These are phyloP conservation scores for Pachyuromys duprasi DNA, from an alignment of 2,797 vertebrate genomes.

Conservation along the genomic window DNA sequence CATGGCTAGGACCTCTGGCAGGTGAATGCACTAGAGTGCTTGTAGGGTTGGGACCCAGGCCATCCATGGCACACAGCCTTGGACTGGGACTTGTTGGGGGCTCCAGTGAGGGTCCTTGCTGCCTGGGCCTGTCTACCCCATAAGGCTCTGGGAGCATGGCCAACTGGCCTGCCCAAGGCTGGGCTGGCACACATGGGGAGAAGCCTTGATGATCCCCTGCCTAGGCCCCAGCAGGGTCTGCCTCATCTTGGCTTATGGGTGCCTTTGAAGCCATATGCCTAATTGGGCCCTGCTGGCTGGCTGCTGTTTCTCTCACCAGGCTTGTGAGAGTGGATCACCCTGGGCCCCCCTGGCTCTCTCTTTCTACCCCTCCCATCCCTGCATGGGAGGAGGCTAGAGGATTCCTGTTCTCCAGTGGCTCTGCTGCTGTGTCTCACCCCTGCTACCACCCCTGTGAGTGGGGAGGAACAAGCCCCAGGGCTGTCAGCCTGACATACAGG, in stretches of 20 bases:
- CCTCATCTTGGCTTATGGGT: slow-evolving; percentile 13
- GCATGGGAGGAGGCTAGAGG: background rate
- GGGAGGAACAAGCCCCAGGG: background rate
- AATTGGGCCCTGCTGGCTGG: slow-evolving; percentile 26
- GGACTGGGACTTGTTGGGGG: background rate
- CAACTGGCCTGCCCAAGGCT: background rate
- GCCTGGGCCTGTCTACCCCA: slow-evolving; percentile 37
- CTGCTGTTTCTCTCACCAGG: slow-evolving; percentile 4
- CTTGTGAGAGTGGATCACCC: background rate
- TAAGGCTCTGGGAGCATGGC: slow-evolving; percentile 56
- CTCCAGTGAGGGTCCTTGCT: background rate
- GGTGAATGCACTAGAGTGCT: slow-evolving; percentile 30
- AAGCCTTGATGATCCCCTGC: background rate
- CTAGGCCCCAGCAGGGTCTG: background rate
- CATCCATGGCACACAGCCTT: background rate
- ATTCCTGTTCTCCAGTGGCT: no score
- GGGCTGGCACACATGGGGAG: background rate
- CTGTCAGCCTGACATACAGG: background rate
- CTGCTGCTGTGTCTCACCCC: fast-evolving
- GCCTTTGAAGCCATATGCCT: slow-evolving; percentile 57
- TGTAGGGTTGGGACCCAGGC: slow-evolving; percentile 3
- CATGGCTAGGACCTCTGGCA: slow-evolving; percentile 45
- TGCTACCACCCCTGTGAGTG: background rate
- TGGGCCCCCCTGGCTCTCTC: background rate
- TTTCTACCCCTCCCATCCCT: background rate